A percentile compares a stretch with the other conserved stretches of the same genome.
Conservation (phyloP, 2,797 vertebrate species). For the Decapterus maruadsi region DNA sequence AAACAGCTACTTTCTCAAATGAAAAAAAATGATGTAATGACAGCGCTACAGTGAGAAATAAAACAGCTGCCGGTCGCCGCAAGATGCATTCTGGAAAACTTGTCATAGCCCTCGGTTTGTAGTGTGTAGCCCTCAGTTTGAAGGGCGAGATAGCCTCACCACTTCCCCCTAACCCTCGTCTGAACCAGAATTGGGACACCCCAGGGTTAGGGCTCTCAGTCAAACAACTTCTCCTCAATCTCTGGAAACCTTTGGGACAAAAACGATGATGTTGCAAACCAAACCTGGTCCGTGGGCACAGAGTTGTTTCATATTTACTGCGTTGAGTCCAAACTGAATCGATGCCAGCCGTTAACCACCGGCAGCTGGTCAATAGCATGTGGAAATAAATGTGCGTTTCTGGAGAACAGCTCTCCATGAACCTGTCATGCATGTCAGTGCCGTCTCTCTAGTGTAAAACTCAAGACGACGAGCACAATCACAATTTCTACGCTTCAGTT, state of each 20-base stretch:
- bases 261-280: conserved; percentile 41
- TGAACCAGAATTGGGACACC: too few relatives aligned
- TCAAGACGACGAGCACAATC: conserved; percentile 1
- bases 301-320: conserved; percentile 46
- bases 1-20: too few relatives aligned
- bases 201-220: too few relatives aligned
- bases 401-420: conserved; percentile 7
- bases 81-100: too few relatives aligned
- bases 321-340: conserved; percentile 50
- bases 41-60: too few relatives aligned
- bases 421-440: neutral
- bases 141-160: too few relatives aligned
- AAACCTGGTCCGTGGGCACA: conserved; percentile 42
- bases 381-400: neutral
- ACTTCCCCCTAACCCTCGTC: too few relatives aligned
- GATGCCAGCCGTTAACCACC: conserved; percentile 43
- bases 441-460: neutral
- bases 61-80: too few relatives aligned
- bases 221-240: conserved; percentile 52
- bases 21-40: too few relatives aligned
- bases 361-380: conserved; percentile 47
- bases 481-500: neutral
- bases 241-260: conserved; percentile 16
- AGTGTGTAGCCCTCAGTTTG: too few relatives aligned
- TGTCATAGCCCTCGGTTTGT: too few relatives aligned